Base-by-base conservation (phyloP, 2,888 invertebrate species). In the Synergus gifuensis region DNA sequence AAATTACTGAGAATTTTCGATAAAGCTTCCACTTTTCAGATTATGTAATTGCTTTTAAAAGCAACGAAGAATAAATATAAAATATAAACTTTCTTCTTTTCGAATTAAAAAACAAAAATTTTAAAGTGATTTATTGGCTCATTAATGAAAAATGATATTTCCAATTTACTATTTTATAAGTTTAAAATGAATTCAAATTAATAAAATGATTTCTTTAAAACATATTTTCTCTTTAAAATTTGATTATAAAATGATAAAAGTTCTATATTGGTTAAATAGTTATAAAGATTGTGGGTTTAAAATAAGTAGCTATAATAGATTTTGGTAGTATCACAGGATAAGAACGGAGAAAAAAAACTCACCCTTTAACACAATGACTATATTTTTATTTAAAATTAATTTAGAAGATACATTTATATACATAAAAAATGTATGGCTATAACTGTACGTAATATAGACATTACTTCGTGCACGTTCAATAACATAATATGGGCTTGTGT, bases 371-470 rank as follows among this genome's bases (percentile, higher is more conserved):
- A 91, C 91, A 92, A 91, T 91, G 89, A 91, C 90, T 92, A 91
- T 91, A 91, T 88, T 91, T 91, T 92, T 92, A 91, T 92, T 92
- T 90, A 90, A 91, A 91, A 89, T 91, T 90, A 90, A 88, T 91
- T 91, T 91, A 91, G 86, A 86, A 91, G 89, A 89, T 92, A 92
- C 91, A 92, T 91, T 91, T 91, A 92, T 91, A 91, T 92, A 92
- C 91, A 92, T 91, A 92, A 90, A 92, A 92, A 92, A 91, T 88
- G 89, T 92, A 88, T 89, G 88, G 88, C 89, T 89, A 87, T 89
- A 90, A 88, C 89, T 88, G 85, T 83, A 86, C 89, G 87, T 87
- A 88, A 89, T 73, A 89, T 87, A 89, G 85, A 87, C 83, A 86
- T 87, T 86, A 85, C 87, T 86, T 88, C 89, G 89, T 90, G 90